Percentiles rank a stretch among this genome's conserved stretches.
These are phyloP conservation scores for Cyrtorhinus lividipennis DNA, from an alignment of 1,140 invertebrate genomes.

Conservation along the genomic window DNA sequence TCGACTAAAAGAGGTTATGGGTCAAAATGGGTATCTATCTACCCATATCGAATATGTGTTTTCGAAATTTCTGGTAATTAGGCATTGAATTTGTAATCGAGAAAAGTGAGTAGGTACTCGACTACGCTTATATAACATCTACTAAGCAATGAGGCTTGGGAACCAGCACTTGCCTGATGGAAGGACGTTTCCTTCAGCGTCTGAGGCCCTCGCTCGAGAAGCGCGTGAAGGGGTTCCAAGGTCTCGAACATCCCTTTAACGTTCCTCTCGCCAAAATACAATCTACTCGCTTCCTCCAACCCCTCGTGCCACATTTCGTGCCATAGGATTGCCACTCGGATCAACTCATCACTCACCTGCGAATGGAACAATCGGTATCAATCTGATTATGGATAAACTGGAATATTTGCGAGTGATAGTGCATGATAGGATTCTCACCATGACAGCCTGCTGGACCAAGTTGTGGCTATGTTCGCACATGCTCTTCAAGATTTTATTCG, in stretches of 20 bases:
- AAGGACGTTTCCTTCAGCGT: constrained; percentile 96
- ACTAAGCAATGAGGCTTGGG: too few relatives aligned
- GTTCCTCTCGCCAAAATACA: constrained; percentile 93
- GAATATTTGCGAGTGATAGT: too few relatives aligned
- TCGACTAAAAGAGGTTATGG: too few relatives aligned
- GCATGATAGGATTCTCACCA: too few relatives aligned
- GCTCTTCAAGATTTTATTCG: constrained; percentile 86
- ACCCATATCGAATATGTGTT: too few relatives aligned
- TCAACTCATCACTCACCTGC: constrained; percentile 88
- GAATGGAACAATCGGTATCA: too few relatives aligned
- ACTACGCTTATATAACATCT: too few relatives aligned
- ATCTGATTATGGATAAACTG: too few relatives aligned
- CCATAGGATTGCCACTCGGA: constrained; percentile 96
- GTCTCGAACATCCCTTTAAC: constrained; percentile 91
- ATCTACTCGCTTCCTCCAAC: constrained; percentile 87
- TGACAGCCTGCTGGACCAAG: constrained; percentile 56
- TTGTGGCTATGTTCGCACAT: constrained; percentile 89
- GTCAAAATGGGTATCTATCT: too few relatives aligned
- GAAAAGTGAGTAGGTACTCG: too few relatives aligned
- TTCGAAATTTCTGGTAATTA: too few relatives aligned
- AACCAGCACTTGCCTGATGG: constrained; percentile 44
- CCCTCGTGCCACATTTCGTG: constrained; percentile 99
- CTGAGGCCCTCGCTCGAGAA: constrained; percentile 85
- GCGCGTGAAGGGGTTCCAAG: constrained; percentile 83
- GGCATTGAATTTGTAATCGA: too few relatives aligned